Evolutionary conservation across 2,113 vertebrate genomes (phyloP).

Genomic region (Tiliqua scincoides): DNA sequence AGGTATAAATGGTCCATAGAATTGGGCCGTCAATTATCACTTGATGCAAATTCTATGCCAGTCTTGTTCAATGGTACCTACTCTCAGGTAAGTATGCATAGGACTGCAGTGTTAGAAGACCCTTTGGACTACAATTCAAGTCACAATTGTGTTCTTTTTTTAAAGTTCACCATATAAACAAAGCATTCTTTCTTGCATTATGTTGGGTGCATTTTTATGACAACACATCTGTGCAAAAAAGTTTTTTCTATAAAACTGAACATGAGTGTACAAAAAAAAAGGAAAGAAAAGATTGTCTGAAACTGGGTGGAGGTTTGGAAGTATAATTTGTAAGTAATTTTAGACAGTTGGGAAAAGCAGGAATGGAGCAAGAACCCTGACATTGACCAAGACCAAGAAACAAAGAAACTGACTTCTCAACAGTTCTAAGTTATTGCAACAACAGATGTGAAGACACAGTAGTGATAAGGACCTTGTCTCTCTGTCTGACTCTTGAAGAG

Average conservation of each 20-base stretch:
- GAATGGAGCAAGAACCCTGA: not conserved
- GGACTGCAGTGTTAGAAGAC: no score
- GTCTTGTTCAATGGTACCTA: no score
- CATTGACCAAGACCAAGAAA: not conserved
- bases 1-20: no score
- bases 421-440: not conserved
- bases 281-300: not conserved
- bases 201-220: slow-evolving; percentile 14
- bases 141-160: slow-evolving; percentile 1
- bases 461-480: not conserved
- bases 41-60: no score
- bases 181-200: not conserved
- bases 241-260: not conserved
- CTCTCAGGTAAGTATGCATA: no score
- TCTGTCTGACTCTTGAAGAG: not conserved
- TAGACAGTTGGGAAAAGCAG: not conserved
- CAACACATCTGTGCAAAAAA: slow-evolving; percentile 5
- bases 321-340: not conserved
- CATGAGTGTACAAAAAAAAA: not conserved
- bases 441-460: not conserved
- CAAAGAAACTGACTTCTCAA: not conserved
- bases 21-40: no score
- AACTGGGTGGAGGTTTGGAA: slow-evolving; percentile 12
- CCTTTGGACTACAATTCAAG: not conserved
- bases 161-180: slow-evolving; percentile 28